Evolutionary conservation across 2,888 invertebrate species (phyloP), one percentile per base, ranked within the genome.

Genomic region (Protodeltote pygarga): DNA sequence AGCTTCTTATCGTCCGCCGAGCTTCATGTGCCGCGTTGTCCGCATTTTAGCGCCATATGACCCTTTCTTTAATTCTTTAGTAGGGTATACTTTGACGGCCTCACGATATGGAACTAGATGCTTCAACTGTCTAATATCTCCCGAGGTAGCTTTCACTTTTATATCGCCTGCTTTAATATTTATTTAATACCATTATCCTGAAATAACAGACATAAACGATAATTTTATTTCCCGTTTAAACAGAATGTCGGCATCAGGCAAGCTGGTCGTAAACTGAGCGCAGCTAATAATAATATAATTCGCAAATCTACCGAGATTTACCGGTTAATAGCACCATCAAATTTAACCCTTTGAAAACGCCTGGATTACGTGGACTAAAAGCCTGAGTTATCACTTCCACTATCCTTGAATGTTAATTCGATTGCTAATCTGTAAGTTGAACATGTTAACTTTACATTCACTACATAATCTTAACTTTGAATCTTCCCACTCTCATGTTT

Each of bases 201-300:
- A 17, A 39, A 59, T 38, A 25, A 37, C 27, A 13, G 33, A 29
- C 39, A 24, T 60, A 58, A 58, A 58, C 28, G 40, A 46, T 63
- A 40, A 63, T 54, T 71, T 71, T 52, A 71, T 67, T 59, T 54
- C 45, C 32, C 31, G 45, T 62, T 70, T 66, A 38, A 53, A 61
- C 33, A 47, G 34, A 57, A 44, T 32, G 35, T 27, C 23, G 34
- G 55, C 41, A 57, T 50, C 33, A 34, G 49, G 25, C 37, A 31
- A 24, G 32, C 29, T 39, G 38, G 45, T 61, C 52, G 54, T 72
- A 63, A 72, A 71, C 48, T 47, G 45, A 53, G 45, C 41, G 51
- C 44, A 39, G 41, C 60, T 59, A 63, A 65, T 77, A 65, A 71
- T 64, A 71, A 69, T 42, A 71, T 64, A 71, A 69, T 42, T 61